Percentiles rank a stretch among this genome's conserved stretches.
These are phyloP conservation scores for Bombyx huttoni DNA, from an alignment of 2,888 invertebrate genomes.

Conservation along the genomic window DNA sequence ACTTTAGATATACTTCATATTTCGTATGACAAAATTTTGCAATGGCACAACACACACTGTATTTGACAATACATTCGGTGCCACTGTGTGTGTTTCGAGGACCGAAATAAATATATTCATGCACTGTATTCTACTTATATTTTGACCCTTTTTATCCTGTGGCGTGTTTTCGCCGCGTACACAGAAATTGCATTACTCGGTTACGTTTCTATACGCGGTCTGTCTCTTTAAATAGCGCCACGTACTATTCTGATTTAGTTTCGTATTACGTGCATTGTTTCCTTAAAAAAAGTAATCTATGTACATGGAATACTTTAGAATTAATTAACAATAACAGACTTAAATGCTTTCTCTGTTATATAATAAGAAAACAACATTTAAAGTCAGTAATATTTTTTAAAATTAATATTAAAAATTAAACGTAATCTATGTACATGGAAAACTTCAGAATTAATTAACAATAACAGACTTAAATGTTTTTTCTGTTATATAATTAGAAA, in stretches of 20 bases:
- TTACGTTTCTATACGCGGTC: constrained; percentile 5
- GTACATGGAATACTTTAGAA: background rate
- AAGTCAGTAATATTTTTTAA: too few relatives aligned
- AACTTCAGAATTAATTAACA: too few relatives aligned
- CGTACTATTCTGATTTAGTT: background rate
- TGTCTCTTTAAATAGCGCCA: background rate
- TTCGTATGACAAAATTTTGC: background rate
- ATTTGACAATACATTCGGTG: background rate
- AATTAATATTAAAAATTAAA: too few relatives aligned
- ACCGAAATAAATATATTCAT: background rate
- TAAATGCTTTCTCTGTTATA: too few relatives aligned
- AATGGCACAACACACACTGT: background rate
- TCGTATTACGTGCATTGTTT: background rate
- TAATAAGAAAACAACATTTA: too few relatives aligned
- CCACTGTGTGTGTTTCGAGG: too few relatives aligned
- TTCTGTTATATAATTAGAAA: too few relatives aligned
- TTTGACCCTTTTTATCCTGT: constrained; percentile 6
- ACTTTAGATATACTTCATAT: background rate
- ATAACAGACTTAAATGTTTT: too few relatives aligned
- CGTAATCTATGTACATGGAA: too few relatives aligned
- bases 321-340: too few relatives aligned
- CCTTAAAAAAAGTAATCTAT: background rate
- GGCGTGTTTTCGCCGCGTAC: constrained; percentile 6
- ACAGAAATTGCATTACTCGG: constrained; percentile 9
- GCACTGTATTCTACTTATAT: constrained; percentile 3